phyloP scores from a whole-genome alignment of 2,888 invertebrate genomes.

The Cephus nigrinus region DNA sequence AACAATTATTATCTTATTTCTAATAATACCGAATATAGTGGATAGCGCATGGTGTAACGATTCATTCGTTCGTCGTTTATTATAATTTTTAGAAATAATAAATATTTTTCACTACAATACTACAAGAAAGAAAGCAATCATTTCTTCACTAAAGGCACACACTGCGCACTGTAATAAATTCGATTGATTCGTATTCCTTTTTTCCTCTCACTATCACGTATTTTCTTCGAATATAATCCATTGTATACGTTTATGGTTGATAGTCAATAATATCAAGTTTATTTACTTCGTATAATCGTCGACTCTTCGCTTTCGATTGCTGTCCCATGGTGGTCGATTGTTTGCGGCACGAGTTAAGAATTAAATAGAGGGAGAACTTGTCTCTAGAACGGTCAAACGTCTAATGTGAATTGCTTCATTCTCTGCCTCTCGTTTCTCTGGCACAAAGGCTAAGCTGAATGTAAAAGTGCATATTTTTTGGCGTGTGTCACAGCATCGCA shows the following conservation, averaged over 20 bases:
- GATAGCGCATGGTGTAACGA: background rate
- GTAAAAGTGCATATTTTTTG: background rate
- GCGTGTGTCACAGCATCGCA: background rate
- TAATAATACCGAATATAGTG: background rate
- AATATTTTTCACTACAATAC: background rate
- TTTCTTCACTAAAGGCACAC: background rate
- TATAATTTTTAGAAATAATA: background rate
- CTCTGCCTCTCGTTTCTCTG: background rate
- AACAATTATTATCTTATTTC: background rate
- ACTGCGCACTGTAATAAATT: background rate
- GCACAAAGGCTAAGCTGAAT: background rate
- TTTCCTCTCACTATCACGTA: background rate
- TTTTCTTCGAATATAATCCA: background rate
- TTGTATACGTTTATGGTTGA: background rate
- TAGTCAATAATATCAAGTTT: background rate
- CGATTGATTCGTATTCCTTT: background rate
- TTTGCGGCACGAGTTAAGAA: background rate
- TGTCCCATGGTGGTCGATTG: background rate
- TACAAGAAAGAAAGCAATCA: background rate
- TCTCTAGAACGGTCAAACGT: background rate
- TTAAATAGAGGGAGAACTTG: background rate
- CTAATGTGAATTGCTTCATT: background rate
- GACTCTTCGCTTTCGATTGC: background rate
- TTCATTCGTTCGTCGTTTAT: conserved; percentile 1
- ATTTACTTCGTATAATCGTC: background rate